Conservation (phyloP, 2,797 vertebrate genomes). For the Rousettus madagascariensis region DNA sequence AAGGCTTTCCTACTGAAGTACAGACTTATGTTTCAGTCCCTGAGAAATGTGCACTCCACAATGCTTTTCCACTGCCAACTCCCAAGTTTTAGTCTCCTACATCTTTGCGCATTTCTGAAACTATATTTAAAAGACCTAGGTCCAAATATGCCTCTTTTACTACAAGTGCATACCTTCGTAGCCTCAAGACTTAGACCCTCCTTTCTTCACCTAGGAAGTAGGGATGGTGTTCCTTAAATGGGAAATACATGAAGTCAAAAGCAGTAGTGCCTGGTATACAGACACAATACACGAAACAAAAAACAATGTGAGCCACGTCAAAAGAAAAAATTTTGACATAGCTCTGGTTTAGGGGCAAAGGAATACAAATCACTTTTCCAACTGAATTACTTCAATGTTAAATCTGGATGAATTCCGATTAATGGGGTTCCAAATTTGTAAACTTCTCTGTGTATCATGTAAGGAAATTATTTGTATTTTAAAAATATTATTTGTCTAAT, state of each 20-base stretch:
- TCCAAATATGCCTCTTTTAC: neutral
- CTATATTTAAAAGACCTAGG: neutral
- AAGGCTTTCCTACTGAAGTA: constrained; percentile 12
- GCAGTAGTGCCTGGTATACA: neutral
- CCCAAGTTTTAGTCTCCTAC: neutral
- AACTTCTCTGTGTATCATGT: neutral
- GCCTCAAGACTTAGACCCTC: neutral
- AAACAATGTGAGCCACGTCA: neutral
- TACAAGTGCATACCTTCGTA: neutral
- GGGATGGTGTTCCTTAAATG: neutral
- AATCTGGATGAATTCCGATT: constrained; percentile 11
- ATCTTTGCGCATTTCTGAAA: neutral
- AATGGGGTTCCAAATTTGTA: neutral
- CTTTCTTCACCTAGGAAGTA: neutral
- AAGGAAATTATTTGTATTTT: neutral
- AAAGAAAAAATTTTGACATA: neutral
- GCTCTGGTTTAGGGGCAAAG: neutral
- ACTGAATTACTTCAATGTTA: constrained; percentile 3
- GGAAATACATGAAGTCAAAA: neutral
- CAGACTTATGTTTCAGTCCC: neutral
- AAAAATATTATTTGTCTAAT: neutral
- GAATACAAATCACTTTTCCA: neutral
- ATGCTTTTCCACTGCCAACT: neutral
- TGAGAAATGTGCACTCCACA: neutral
- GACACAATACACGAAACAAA: neutral